Percentiles rank a stretch among this genome's conserved stretches.
Conservation (phyloP, 1,140 invertebrate genomes). For the Scaptodrosophila lebanonensis region DNA sequence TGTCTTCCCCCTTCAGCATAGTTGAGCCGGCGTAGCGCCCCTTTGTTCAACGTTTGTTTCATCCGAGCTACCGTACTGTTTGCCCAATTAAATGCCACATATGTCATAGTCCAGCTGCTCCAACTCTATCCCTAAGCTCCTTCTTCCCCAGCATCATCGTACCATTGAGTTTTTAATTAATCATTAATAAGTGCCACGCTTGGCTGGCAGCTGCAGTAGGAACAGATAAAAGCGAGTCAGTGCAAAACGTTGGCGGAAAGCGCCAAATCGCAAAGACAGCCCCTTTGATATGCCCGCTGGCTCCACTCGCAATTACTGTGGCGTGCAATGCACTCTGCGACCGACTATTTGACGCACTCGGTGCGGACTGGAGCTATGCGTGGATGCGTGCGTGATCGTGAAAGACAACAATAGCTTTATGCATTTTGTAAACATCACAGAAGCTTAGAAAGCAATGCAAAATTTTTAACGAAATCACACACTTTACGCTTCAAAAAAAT, state of each 20-base stretch:
- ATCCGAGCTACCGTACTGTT: conserved; percentile 46
- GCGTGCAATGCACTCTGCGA: conserved; percentile 16
- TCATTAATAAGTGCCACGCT: conserved; percentile 68
- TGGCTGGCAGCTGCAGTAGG: conserved; percentile 40
- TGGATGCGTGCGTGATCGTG: too few relatives aligned
- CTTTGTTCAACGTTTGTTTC: neutral
- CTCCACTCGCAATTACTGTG: conserved; percentile 57
- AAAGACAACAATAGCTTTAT: too few relatives aligned
- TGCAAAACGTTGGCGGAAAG: too few relatives aligned
- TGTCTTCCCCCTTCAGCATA: neutral
- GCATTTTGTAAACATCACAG: too few relatives aligned
- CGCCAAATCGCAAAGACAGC: too few relatives aligned
- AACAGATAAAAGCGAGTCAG: conserved; percentile 14
- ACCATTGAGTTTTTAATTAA: conserved; percentile 66
- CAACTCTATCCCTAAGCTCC: neutral
- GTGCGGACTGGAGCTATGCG: too few relatives aligned
- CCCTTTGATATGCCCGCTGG: conserved; percentile 61
- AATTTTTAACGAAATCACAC: too few relatives aligned
- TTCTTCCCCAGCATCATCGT: neutral
- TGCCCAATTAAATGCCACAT: conserved; percentile 72
- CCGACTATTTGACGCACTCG: too few relatives aligned
- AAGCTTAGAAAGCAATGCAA: too few relatives aligned
- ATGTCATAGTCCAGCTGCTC: conserved; percentile 44
- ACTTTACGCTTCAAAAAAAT: too few relatives aligned
- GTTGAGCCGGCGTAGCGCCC: neutral